Percentiles rank a stretch among this genome's conserved stretches.
These are phyloP conservation scores for Girardia tigrina DNA, from an alignment of 2,888 invertebrate genomes.

Conservation along the genomic window DNA sequence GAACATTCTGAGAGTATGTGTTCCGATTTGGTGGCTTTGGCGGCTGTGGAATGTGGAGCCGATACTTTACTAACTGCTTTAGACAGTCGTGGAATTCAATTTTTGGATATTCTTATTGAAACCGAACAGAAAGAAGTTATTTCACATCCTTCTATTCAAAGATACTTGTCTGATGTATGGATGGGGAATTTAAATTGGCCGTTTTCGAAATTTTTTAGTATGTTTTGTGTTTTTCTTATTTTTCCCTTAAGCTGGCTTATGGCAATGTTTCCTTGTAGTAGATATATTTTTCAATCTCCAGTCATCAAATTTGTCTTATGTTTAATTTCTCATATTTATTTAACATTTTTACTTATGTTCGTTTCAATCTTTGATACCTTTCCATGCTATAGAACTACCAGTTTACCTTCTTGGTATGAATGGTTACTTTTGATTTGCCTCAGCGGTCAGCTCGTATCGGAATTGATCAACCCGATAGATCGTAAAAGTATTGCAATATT, in stretches of 20 bases:
- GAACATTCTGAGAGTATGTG: constrained; percentile 90
- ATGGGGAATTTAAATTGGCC: constrained; percentile 89
- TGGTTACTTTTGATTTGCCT: constrained; percentile 85
- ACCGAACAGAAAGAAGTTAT: constrained; percentile 87
- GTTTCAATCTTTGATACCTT: constrained; percentile 41
- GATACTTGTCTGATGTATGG: constrained; percentile 86
- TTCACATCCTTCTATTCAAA: constrained; percentile 87
- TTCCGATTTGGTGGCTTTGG: constrained; percentile 78
- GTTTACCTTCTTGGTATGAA: constrained; percentile 85
- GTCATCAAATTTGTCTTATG: constrained; percentile 99
- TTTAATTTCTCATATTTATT: constrained; percentile 89
- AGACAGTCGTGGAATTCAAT: constrained; percentile 79
- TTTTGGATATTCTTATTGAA: constrained; percentile 87
- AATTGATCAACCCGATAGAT: constrained; percentile 90
- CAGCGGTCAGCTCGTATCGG: constrained; percentile 80
- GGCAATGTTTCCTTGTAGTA: constrained; percentile 68
- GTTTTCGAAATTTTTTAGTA: constrained; percentile 76
- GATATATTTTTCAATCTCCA: constrained; percentile 65
- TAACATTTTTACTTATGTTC: constrained; percentile 66
- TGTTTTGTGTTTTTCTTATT: constrained; percentile 61
- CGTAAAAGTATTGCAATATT: constrained; percentile 82
- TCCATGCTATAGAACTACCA: constrained; percentile 42
- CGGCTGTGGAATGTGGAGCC: constrained; percentile 73
- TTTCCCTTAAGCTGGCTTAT: constrained; percentile 91
- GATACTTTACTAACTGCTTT: constrained; percentile 69